Percentiles rank a stretch among this genome's conserved stretches.
Evolutionary conservation across 2,113 vertebrate species (phyloP).

Genomic region (Turnix velox): DNA sequence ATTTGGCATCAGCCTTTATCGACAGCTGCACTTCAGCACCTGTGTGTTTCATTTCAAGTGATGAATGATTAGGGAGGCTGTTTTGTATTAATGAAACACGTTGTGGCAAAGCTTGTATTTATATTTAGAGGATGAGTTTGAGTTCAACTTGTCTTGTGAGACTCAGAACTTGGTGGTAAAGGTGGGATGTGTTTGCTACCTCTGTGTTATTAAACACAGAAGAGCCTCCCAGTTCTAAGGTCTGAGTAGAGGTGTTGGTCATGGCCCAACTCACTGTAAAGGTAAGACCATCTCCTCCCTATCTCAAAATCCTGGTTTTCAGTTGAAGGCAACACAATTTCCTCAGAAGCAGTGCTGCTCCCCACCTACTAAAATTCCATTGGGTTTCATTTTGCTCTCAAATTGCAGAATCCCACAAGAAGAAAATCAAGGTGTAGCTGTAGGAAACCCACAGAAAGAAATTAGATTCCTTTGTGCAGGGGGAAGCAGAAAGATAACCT

Average conservation of each 20-base stretch:
- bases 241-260: not conserved
- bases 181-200: not conserved
- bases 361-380: not conserved
- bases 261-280: not conserved
- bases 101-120: constrained; percentile 35
- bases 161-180: not conserved
- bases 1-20: constrained; percentile 41
- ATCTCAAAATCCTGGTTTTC: not conserved
- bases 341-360: not conserved
- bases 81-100: constrained; percentile 25
- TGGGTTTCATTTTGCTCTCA: not conserved
- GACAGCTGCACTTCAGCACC: constrained; percentile 38
- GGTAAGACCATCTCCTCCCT: not conserved
- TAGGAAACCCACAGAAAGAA: not conserved
- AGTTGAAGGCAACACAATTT: not conserved
- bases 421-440: not conserved
- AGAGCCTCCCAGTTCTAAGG: not conserved
- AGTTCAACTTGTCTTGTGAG: not conserved
- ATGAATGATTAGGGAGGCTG: constrained; percentile 40
- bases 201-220: not conserved
- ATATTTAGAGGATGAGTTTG: not conserved
- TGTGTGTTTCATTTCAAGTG: constrained; percentile 57
- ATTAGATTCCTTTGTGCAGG: not conserved
- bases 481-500: not conserved
- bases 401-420: not conserved